Conservation (phyloP, 2,113 vertebrate species). For the Indicator maculatus region DNA sequence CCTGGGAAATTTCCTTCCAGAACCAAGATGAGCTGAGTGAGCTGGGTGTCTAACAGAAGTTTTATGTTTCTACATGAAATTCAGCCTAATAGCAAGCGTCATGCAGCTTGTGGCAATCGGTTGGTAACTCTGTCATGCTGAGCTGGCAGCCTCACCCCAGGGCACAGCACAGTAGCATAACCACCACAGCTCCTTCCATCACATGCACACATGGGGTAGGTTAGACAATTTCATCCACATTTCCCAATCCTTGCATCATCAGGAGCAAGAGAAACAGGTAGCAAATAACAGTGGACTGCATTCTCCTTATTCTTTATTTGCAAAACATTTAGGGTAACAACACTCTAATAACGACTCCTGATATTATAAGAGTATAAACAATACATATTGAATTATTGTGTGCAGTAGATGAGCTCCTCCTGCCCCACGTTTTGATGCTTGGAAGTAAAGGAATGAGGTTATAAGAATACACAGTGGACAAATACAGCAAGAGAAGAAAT, state of each 20-base stretch:
- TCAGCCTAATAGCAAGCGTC: background rate
- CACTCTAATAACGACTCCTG: background rate
- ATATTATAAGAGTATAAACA: background rate
- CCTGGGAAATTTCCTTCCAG: background rate
- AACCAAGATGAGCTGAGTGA: background rate
- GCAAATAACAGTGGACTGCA: background rate
- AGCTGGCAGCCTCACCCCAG: background rate
- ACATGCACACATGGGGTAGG: fast-evolving
- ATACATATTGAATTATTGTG: background rate
- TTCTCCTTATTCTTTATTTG: background rate
- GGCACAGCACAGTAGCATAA: background rate
- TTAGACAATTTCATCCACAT: background rate
- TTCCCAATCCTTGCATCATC: background rate
- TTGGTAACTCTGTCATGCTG: background rate
- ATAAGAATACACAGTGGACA: background rate
- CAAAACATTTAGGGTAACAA: background rate
- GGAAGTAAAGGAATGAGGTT: background rate
- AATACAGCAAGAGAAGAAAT: background rate
- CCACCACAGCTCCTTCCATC: background rate
- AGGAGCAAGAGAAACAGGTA: background rate
- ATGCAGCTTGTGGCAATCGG: background rate
- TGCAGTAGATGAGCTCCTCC: background rate
- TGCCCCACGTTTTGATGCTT: background rate
- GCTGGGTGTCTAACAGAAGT: background rate
- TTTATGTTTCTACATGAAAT: background rate